Conservation (phyloP, 2,113 vertebrate genomes). For the Caretta caretta region DNA sequence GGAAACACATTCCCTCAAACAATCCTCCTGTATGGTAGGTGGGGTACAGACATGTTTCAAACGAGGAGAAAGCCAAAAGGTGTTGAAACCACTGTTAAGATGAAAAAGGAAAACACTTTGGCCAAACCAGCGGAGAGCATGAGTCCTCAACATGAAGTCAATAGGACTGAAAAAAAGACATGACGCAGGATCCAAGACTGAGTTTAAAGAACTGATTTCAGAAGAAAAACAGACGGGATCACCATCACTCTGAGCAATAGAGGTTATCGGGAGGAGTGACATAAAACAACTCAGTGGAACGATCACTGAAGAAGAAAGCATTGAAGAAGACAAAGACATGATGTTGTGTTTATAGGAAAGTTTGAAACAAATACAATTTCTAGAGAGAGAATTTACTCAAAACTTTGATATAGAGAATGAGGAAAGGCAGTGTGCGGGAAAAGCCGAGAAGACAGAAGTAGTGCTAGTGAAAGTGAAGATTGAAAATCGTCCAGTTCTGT, state of each 20-base stretch:
- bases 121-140: not conserved
- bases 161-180: not conserved
- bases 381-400: not conserved
- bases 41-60: not conserved
- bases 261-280: not conserved
- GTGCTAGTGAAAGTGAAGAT: not conserved
- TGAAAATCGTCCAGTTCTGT: not conserved
- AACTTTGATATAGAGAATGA: not conserved
- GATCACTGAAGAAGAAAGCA: not conserved
- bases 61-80: not conserved
- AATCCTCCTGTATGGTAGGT: not conserved
- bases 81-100: not conserved
- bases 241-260: not conserved
- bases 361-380: rapidly evolving
- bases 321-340: not conserved
- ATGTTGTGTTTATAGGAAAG: not conserved
- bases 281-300: not conserved
- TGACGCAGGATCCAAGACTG: rapidly evolving
- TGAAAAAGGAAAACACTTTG: not conserved
- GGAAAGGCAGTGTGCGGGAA: not conserved
- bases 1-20: not conserved
- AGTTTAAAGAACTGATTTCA: not conserved
- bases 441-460: not conserved
- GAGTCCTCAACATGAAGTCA: not conserved
- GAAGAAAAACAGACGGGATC: not conserved